Evolutionary conservation across 2,888 invertebrate genomes (phyloP), one percentile per base, ranked within the genome.

Genomic region (Cyrtodaria siliqua): DNA sequence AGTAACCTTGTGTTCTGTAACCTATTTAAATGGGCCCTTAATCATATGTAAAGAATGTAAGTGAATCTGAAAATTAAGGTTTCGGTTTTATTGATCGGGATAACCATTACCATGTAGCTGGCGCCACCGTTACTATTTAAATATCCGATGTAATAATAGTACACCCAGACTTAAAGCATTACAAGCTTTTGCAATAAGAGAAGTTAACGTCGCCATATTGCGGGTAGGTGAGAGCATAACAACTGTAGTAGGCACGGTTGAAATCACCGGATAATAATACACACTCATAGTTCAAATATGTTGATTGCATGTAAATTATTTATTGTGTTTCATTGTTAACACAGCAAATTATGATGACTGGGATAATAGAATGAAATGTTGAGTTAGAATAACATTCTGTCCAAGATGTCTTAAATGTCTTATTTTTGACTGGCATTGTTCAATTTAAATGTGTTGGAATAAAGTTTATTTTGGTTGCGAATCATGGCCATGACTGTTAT

Each of bases 21-120:
- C 33, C 12, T 4, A 8, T 33, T 33, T 8, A 33, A 33, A 33
- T 33, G 33, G 33, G 33, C 33, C 33, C 33, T 33, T 33, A 33
- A 33, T 33, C 33, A 33, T 33, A 33, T 8, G 33, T 33, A 8
- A 33, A 33, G 33, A 33, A 60, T 69, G 61, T 70, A 49, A 56
- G 55, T 62, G 69, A 62, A 40, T 40, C 42, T 55, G 52, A 38
- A 69, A 62, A 70, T 56, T 59, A 67, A 26, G 55, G 62, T 56
- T 73, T 73, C 50, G 26, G 49, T 49, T 61, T 67, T 73, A 73
- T 57, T 61, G 73, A 67, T 67, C 50, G n/a, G 33, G 50, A 47
- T 59, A 67, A n/a, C 57, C 50, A 38, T 50, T 29, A 16, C 50
- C 24, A 18, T 24, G 52, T 47, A 49, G 57, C 50, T 67, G 67